A percentile compares a stretch with the other conserved stretches of the same genome.
Evolutionary conservation across 2,888 invertebrate genomes (phyloP).

Genomic region (Temnothorax ravouxi): DNA sequence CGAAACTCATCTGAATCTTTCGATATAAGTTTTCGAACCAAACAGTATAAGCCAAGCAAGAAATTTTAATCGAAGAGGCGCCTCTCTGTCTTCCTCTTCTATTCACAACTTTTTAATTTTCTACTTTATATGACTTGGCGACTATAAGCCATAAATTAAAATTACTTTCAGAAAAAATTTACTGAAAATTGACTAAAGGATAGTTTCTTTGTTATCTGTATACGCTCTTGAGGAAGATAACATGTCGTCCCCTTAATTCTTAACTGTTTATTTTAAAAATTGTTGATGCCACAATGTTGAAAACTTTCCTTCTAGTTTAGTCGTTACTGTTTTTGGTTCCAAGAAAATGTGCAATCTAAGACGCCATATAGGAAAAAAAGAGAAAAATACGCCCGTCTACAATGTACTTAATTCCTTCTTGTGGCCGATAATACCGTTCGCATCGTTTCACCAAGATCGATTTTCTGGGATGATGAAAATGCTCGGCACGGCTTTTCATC

Average conservation of each 20-base stretch:
- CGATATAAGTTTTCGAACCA: neutral
- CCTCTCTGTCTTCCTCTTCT: neutral
- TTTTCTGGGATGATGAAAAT: constrained; percentile 45
- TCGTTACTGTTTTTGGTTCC: neutral
- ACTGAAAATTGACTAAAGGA: constrained; percentile 15
- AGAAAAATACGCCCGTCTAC: constrained; percentile 28
- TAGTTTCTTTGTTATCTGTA: constrained; percentile 1
- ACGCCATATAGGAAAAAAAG: neutral
- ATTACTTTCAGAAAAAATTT: constrained; percentile 19
- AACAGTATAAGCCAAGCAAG: neutral
- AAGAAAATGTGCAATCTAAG: constrained; percentile 33
- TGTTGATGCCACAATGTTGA: constrained; percentile 14
- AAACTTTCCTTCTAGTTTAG: constrained; percentile 30
- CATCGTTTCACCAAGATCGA: constrained; percentile 42
- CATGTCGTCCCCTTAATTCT: constrained; percentile 6
- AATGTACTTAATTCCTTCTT: constrained; percentile 49
- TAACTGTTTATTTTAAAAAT: constrained; percentile 29
- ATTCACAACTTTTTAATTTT: constrained; percentile 38
- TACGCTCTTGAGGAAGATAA: neutral
- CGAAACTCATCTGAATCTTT: constrained; percentile 1
- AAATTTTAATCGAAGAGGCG: constrained; percentile 16
- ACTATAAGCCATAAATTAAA: constrained; percentile 30
- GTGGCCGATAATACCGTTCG: constrained; percentile 40
- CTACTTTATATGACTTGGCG: constrained; percentile 20
- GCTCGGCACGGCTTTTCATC: constrained; percentile 38